Percentiles rank a stretch among this genome's conserved stretches.
These are phyloP conservation scores for Idaea biselata DNA, from an alignment of 2,888 invertebrate species.

Conservation along the genomic window DNA sequence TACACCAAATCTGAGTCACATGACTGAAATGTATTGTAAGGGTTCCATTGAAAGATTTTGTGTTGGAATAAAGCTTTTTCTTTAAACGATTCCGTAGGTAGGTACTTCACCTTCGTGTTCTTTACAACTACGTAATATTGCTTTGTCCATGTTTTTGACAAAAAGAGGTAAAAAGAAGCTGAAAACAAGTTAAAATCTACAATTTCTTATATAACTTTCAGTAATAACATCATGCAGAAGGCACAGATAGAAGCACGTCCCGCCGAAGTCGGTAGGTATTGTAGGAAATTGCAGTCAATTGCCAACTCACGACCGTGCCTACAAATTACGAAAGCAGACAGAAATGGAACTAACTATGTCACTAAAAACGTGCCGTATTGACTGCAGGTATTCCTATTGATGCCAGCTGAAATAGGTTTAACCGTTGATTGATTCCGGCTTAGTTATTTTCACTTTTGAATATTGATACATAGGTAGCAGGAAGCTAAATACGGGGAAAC, in stretches of 20 bases:
- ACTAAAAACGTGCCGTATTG: background rate
- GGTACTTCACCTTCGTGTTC: background rate
- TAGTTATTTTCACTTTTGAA: too few relatives aligned
- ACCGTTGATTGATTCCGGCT: background rate
- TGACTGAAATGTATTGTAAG: background rate
- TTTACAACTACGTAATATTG: background rate
- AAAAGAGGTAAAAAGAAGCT: background rate
- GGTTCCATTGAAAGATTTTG: background rate
- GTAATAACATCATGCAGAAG: constrained; percentile 27
- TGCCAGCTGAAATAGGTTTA: background rate
- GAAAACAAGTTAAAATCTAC: background rate
- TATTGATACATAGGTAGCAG: too few relatives aligned
- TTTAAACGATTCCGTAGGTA: background rate
- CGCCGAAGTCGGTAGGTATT: constrained; percentile 31
- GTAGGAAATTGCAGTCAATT: constrained; percentile 58
- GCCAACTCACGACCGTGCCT: constrained; percentile 45
- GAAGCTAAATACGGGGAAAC: too few relatives aligned
- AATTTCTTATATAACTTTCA: background rate
- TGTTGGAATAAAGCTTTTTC: background rate
- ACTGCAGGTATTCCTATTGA: background rate
- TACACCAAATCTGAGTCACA: background rate
- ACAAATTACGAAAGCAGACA: constrained; percentile 36
- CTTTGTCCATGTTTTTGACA: background rate
- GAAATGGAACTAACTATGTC: constrained; percentile 2
- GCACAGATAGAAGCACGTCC: constrained; percentile 16